Conservation (phyloP, 2,888 invertebrate genomes). For the Eupithecia dodoneata region DNA sequence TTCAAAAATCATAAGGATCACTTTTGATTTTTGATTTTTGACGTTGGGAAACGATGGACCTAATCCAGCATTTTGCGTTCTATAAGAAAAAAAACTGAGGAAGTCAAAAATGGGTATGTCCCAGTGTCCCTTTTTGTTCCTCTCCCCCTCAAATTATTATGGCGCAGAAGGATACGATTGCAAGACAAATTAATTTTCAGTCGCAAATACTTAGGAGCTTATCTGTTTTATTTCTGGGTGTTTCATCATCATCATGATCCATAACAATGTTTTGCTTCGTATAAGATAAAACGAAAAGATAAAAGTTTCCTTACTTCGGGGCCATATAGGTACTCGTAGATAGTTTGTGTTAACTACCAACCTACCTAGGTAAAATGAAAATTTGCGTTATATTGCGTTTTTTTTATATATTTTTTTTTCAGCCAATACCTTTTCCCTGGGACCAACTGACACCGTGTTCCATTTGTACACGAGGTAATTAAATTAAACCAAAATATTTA, state of each 20-base stretch:
- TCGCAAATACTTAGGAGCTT: not conserved
- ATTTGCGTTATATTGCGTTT: not conserved
- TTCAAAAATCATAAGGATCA: no score
- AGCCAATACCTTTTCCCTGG: conserved; percentile 62
- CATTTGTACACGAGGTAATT: conserved; percentile 70
- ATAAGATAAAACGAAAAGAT: not conserved
- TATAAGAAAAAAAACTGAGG: no score
- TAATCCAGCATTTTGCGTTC: no score
- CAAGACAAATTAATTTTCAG: not conserved
- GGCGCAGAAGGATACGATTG: not conserved
- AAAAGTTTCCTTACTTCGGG: not conserved
- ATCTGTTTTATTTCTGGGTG: not conserved
- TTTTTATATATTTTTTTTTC: conserved; percentile 35
- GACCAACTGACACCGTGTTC: conserved; percentile 59
- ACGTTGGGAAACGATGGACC: no score
- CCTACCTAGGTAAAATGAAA: not conserved
- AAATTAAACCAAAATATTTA: not conserved
- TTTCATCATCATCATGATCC: not conserved
- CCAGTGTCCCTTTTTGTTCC: no score
- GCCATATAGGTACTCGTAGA: not conserved
- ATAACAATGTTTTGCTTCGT: not conserved
- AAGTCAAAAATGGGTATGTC: no score
- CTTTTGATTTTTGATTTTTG: no score
- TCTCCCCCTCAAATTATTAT: not conserved
- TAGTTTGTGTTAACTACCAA: not conserved